phyloP scores from a whole-genome alignment of 2,888 invertebrate species.

The Drosophila histrio region DNA sequence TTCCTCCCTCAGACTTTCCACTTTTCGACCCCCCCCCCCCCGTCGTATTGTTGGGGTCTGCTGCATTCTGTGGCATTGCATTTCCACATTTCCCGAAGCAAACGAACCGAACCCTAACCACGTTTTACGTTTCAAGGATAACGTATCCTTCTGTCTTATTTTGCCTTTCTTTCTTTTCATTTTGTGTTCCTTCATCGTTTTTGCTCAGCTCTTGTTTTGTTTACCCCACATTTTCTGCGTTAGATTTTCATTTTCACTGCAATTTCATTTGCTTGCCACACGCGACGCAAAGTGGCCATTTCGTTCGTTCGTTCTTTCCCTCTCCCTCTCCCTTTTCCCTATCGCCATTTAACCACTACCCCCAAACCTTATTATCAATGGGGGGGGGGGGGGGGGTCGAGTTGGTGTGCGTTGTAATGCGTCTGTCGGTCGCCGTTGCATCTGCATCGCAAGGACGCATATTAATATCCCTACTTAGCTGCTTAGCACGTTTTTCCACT shows the following conservation, averaged over 20 bases:
- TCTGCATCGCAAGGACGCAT: slow-evolving; percentile 72
- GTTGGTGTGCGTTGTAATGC: slow-evolving; percentile 53
- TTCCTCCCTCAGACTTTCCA: background rate
- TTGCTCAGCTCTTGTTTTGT: slow-evolving; percentile 44
- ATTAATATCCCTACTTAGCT: slow-evolving; percentile 79
- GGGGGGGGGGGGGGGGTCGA: too few species aligned
- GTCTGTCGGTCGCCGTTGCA: slow-evolving; percentile 53
- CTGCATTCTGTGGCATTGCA: slow-evolving; percentile 53
- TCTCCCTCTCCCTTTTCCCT: background rate
- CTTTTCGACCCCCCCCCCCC: background rate
- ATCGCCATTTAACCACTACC: too few species aligned
- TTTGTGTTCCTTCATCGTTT: background rate
- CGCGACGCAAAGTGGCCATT: slow-evolving; percentile 73
- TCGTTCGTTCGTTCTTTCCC: background rate
- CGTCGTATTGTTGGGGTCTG: slow-evolving; percentile 2
- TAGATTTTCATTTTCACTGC: slow-evolving; percentile 77
- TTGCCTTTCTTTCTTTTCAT: background rate
- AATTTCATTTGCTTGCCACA: slow-evolving; percentile 78
- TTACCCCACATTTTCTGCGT: slow-evolving; percentile 75
- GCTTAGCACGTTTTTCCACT: slow-evolving; percentile 66
- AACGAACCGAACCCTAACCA: slow-evolving; percentile 20
- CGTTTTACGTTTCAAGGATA: slow-evolving; percentile 75
- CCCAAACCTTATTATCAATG: too few species aligned
- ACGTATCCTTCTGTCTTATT: slow-evolving; percentile 41
- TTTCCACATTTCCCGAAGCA: slow-evolving; percentile 18